Conservation (phyloP, 2,797 vertebrate species). For the Harpagifer antarcticus region DNA sequence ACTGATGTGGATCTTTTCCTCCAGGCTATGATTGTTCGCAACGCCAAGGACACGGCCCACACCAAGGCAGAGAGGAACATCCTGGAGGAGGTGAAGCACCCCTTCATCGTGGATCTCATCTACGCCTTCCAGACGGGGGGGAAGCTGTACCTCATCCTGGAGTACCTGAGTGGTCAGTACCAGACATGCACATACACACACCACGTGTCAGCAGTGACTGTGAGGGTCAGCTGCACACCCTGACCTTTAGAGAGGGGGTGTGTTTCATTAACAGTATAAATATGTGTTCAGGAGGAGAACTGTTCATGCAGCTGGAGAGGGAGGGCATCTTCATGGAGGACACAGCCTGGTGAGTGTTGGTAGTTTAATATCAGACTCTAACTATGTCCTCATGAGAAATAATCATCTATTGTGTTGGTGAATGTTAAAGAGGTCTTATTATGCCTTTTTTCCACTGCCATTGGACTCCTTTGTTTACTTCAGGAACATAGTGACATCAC, state of each 20-base stretch:
- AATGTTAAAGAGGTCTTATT: background rate
- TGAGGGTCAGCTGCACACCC: background rate
- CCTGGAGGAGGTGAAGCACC: constrained; percentile 99
- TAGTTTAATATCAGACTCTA: background rate
- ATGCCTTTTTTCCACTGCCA: too few species aligned
- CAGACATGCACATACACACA: constrained; percentile 2
- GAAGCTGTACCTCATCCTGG: constrained; percentile 99
- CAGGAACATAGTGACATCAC: too few species aligned
- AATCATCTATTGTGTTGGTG: too few species aligned
- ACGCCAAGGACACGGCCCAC: constrained; percentile 98
- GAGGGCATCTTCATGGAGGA: constrained; percentile 99
- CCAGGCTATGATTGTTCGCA: constrained; percentile 99
- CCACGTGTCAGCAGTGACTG: background rate
- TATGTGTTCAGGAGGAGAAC: constrained; percentile 91
- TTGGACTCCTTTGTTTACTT: too few species aligned
- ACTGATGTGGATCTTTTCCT: background rate
- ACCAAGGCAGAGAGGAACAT: constrained; percentile 99
- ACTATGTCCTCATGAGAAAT: too few species aligned
- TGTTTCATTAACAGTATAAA: background rate
- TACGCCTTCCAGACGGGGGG: constrained; percentile 99
- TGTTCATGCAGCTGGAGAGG: constrained; percentile 99
- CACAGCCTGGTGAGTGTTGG: constrained; percentile 93
- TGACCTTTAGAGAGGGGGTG: background rate
- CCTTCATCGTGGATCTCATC: constrained; percentile 99
- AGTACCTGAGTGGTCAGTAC: constrained; percentile 98